A percentile compares a stretch with the other conserved stretches of the same genome.
Conservation (phyloP, 1,140 invertebrate genomes). For the Archegozetes longisetosus region DNA sequence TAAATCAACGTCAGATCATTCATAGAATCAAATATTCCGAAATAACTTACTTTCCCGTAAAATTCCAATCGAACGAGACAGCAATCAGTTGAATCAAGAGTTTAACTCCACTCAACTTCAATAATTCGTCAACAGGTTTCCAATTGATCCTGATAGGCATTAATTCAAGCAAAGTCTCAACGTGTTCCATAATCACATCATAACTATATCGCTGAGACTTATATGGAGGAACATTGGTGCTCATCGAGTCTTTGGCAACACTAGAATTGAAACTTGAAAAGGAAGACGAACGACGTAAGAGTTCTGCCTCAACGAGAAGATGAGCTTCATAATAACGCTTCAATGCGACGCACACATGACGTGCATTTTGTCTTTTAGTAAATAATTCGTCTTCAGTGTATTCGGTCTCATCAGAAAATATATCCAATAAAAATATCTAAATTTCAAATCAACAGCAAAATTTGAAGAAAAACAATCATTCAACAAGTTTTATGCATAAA, state of each 20-base stretch:
- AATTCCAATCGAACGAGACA: conserved; percentile 79
- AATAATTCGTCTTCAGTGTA: conserved; percentile 64
- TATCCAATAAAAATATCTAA: conserved; percentile 63
- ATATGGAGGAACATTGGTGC: conserved; percentile 4
- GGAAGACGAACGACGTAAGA: conserved; percentile 42
- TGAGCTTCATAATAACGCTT: conserved; percentile 86
- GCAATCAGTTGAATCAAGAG: conserved; percentile 70
- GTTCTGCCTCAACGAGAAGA: conserved; percentile 62
- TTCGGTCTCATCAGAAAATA: conserved; percentile 46
- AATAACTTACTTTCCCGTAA: conserved; percentile 51
- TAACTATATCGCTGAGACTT: conserved; percentile 11
- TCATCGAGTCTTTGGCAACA: background rate
- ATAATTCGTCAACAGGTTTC: conserved; percentile 66
- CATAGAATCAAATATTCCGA: conserved; percentile 2
- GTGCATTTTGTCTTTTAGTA: conserved; percentile 77
- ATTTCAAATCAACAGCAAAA: conserved; percentile 17
- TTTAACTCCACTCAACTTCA: conserved; percentile 64
- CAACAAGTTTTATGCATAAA: conserved; percentile 12
- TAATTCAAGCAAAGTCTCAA: conserved; percentile 58
- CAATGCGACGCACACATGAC: conserved; percentile 77
- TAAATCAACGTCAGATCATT: conserved; percentile 22
- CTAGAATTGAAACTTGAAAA: background rate
- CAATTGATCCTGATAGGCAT: conserved; percentile 58
- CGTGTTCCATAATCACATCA: conserved; percentile 23
- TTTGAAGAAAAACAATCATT: conserved; percentile 13